Percentiles rank a stretch among this genome's conserved stretches.
These are phyloP conservation scores for Camponotus floridanus DNA, from an alignment of 1,140 invertebrate genomes.

Conservation along the genomic window DNA sequence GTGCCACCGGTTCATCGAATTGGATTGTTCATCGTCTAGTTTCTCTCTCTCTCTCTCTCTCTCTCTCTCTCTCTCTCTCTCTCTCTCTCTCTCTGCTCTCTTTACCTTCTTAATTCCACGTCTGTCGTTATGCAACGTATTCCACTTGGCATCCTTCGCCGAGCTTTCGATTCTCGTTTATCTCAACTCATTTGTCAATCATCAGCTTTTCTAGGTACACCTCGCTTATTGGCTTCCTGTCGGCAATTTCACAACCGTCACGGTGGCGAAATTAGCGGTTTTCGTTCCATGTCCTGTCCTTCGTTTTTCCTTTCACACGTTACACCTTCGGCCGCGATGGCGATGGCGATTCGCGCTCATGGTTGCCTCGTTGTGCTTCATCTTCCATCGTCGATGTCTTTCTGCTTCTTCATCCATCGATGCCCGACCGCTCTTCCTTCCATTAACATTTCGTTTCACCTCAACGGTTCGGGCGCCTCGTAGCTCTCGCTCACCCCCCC, in stretches of 20 bases:
- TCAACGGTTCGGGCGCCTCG: conserved; percentile 59
- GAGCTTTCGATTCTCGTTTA: neutral
- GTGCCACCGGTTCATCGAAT: conserved; percentile 37
- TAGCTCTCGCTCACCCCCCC: conserved; percentile 13
- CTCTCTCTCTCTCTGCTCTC: neutral
- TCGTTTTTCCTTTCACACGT: conserved; percentile 62
- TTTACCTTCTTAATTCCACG: conserved; percentile 15
- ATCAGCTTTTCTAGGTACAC: conserved; percentile 42
- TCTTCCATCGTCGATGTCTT: conserved; percentile 56
- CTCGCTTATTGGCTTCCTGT: conserved; percentile 56
- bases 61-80: conserved; percentile 8
- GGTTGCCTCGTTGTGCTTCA: conserved; percentile 60
- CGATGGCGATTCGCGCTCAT: conserved; percentile 46
- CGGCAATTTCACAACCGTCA: conserved; percentile 52
- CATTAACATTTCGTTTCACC: conserved; percentile 64
- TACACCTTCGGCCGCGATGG: conserved; percentile 48
- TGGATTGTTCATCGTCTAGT: neutral
- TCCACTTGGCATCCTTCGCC: conserved; percentile 15
- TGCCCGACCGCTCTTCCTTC: conserved; percentile 51
- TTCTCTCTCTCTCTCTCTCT: neutral
- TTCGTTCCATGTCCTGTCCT: conserved; percentile 42
- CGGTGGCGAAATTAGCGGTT: conserved; percentile 56
- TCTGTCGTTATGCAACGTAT: conserved; percentile 13
- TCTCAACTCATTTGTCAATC: conserved; percentile 42
- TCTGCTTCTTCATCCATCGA: conserved; percentile 57